These are phyloP conservation scores for Slavum lentiscoides DNA, from an alignment of 2,888 invertebrate species.

Conservation along the genomic window DNA sequence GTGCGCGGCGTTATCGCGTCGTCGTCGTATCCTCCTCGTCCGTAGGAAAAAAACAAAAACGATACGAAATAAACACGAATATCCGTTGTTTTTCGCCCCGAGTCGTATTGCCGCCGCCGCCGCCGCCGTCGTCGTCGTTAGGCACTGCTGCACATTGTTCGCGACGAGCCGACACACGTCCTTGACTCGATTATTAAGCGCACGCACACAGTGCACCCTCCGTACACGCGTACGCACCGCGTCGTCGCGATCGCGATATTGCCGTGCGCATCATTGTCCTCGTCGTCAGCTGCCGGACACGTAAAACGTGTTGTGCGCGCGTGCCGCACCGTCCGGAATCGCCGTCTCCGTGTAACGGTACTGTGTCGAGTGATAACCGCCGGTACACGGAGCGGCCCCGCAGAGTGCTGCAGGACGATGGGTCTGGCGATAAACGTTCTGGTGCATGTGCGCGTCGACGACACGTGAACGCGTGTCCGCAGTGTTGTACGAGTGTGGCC, in stretches of 20 bases:
- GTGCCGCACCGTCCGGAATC: neutral
- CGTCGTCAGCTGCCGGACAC: neutral
- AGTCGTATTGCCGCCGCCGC: neutral
- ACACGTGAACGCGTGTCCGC: constrained; percentile 22
- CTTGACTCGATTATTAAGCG: neutral
- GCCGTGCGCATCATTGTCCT: neutral
- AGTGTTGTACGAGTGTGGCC: neutral
- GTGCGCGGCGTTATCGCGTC: too few relatives aligned
- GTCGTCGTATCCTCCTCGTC: constrained; percentile 17
- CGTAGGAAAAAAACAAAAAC: neutral
- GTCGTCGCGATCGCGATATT: too few relatives aligned
- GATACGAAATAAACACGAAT: neutral
- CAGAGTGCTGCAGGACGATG: neutral
- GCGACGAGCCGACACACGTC: neutral
- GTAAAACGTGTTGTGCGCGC: neutral
- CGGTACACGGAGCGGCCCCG: neutral
- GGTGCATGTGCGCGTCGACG: constrained; percentile 40
- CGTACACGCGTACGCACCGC: neutral
- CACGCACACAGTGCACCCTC: neutral
- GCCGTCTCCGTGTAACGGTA: neutral
- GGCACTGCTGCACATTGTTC: neutral
- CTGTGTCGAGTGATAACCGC: too few relatives aligned
- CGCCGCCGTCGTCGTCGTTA: neutral
- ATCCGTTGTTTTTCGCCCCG: neutral
- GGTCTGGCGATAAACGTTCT: constrained; percentile 10